A percentile compares a stretch with the other conserved stretches of the same genome.
Evolutionary conservation across 2,888 invertebrate species (phyloP).

Genomic region (Latheticus oryzae): DNA sequence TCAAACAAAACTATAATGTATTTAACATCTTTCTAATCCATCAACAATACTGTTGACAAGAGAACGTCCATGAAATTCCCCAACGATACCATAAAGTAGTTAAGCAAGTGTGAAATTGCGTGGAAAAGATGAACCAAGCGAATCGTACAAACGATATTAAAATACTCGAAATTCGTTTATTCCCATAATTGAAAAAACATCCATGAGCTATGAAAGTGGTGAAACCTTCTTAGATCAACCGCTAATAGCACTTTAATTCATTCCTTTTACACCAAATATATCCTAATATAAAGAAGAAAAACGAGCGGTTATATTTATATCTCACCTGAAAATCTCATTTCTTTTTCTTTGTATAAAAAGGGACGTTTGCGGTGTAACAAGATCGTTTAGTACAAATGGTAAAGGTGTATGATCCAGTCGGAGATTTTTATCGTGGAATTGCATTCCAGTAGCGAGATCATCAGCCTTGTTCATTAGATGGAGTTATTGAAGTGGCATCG

Average conservation of each 20-base stretch:
- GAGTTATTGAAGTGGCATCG: conserved; percentile 46
- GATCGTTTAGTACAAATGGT: conserved; percentile 29
- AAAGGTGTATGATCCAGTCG: conserved; percentile 10
- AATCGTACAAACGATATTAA: conserved; percentile 31
- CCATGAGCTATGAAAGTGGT: conserved; percentile 8
- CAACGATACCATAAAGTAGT: conserved; percentile 13
- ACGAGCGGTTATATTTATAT: conserved; percentile 12
- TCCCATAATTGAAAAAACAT: conserved; percentile 26
- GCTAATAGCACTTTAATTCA: conserved; percentile 23
- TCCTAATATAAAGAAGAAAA: conserved; percentile 20
- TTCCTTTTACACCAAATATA: conserved; percentile 10
- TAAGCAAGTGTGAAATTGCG: conserved; percentile 31
- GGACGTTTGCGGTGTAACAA: conserved; percentile 11
- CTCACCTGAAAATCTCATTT: conserved; percentile 8
- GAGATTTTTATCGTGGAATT: conserved; percentile 35
- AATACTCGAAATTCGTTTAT: conserved; percentile 12
- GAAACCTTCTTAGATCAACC: conserved; percentile 7
- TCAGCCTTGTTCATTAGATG: conserved; percentile 45
- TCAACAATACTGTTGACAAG: conserved; percentile 5
- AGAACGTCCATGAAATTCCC: conserved; percentile 25
- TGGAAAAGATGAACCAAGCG: conserved; percentile 24
- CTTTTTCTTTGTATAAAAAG: conserved; percentile 5
- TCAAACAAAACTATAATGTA: conserved; percentile 17
- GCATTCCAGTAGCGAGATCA: conserved; percentile 41
- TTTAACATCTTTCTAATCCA: conserved; percentile 13